Evolutionary conservation across 2,797 vertebrate genomes (phyloP).

Genomic region (Falco berigora): DNA sequence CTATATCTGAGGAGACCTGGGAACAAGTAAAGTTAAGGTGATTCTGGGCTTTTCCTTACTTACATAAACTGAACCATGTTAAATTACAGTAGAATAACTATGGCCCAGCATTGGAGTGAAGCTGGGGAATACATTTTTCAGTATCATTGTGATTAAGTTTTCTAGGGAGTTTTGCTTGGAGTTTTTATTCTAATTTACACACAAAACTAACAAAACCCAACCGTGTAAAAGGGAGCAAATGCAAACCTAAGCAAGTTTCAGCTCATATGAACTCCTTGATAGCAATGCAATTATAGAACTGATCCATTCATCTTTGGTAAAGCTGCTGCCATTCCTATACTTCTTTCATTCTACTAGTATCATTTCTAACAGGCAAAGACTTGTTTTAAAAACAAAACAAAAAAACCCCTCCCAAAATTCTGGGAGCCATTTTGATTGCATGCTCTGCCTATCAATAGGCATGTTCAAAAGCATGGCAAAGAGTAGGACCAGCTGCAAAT

Average conservation of each 20-base stretch:
- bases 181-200: background rate
- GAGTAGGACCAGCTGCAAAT: background rate
- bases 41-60: background rate
- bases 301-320: background rate
- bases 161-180: background rate
- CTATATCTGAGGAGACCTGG: background rate
- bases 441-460: background rate
- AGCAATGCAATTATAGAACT: background rate
- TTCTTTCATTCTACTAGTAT: background rate
- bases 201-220: background rate
- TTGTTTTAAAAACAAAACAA: background rate
- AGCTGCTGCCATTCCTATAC: background rate
- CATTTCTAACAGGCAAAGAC: background rate
- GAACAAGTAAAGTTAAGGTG: background rate
- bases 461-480: background rate
- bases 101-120: background rate
- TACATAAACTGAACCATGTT: background rate
- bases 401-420: background rate
- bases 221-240: background rate
- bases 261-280: background rate
- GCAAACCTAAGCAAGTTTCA: background rate
- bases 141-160: background rate
- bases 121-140: background rate
- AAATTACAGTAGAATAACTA: background rate
- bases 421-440: background rate